Evolutionary conservation across 2,888 invertebrate genomes (phyloP).

Genomic region (Dicranocentrus wangi): DNA sequence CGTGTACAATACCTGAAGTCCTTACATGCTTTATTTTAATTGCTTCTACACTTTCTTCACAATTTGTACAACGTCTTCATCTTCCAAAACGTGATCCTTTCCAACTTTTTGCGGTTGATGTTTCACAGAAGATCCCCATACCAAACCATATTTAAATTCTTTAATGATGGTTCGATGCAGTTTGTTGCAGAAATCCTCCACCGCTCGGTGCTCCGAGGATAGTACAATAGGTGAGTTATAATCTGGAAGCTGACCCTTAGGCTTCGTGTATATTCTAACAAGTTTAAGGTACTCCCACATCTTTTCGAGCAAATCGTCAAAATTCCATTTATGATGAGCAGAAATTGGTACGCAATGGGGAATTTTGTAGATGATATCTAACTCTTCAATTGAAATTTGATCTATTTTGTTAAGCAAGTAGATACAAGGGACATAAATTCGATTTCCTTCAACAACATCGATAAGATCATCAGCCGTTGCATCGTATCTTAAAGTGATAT

Average conservation of each 20-base stretch:
- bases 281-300: conserved; percentile 99
- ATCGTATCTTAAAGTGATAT: conserved; percentile 94
- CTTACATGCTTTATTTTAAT: too few species aligned
- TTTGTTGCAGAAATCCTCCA: too few species aligned
- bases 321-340: conserved; percentile 99
- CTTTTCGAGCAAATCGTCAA: conserved; percentile 95
- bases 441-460: conserved; percentile 98
- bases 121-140: too few species aligned
- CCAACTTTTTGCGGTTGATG: too few species aligned
- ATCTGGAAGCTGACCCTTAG: conserved; percentile 98
- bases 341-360: conserved; percentile 99
- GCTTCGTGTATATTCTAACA: conserved; percentile 98
- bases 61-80: too few species aligned
- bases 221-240: too few species aligned
- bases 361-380: conserved; percentile 98
- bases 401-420: conserved; percentile 99
- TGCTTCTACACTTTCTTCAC: too few species aligned
- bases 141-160: too few species aligned
- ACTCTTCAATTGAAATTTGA: conserved; percentile 95
- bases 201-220: too few species aligned
- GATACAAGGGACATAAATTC: conserved; percentile 98
- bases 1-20: too few species aligned
- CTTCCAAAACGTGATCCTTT: too few species aligned
- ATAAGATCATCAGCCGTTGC: conserved; percentile 99
- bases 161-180: too few species aligned